These are phyloP conservation scores for Cephalotes varians DNA, from an alignment of 2,888 invertebrate species.

Conservation along the genomic window DNA sequence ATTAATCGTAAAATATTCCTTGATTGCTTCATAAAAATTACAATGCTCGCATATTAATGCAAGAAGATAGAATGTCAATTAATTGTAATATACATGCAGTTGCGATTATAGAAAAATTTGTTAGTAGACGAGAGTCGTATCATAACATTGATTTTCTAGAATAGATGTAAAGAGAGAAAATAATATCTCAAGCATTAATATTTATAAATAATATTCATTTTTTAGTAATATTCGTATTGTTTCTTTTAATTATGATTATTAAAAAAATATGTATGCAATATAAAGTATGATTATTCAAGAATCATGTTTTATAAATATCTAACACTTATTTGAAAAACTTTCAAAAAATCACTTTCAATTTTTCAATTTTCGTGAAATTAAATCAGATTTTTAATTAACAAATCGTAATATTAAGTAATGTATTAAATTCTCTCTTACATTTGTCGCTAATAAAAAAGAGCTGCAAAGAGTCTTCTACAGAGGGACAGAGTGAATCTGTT, in stretches of 20 bases:
- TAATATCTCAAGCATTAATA: neutral
- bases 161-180: neutral
- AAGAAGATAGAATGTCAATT: neutral
- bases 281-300: neutral
- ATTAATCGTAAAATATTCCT: slow-evolving; percentile 17
- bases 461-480: slow-evolving; percentile 59
- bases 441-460: slow-evolving; percentile 77
- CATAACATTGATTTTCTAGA: neutral
- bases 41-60: neutral
- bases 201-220: neutral
- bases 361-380: slow-evolving; percentile 31
- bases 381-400: slow-evolving; percentile 57
- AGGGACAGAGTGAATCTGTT: slow-evolving; percentile 67
- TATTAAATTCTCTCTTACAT: slow-evolving; percentile 82
- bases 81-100: neutral
- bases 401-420: slow-evolving; percentile 75
- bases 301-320: neutral
- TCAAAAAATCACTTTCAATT: neutral
- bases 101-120: neutral
- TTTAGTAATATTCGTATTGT: neutral
- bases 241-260: neutral
- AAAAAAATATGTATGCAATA: neutral
- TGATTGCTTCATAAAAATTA: slow-evolving; percentile 16
- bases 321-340: neutral
- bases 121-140: neutral